Base-by-base conservation (phyloP, 2,113 vertebrate species). In the Tylochromis polylepis region DNA sequence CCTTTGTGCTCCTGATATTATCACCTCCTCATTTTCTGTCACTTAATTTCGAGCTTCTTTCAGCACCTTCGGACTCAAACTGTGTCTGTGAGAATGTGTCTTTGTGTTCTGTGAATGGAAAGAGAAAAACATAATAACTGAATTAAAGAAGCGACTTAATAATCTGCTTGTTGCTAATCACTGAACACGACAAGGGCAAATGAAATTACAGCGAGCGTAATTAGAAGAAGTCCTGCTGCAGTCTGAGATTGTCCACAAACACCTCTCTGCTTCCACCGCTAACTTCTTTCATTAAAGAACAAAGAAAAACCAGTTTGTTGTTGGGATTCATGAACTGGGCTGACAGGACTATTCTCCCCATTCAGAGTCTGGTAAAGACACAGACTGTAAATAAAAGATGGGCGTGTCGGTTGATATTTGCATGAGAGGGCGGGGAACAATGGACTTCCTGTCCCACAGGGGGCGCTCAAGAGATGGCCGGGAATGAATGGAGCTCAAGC, bases 131-230 rank as follows among this genome's bases (percentile, higher is more conserved):
- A 31, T 12, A 29, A 81, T 81, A n/a, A 53, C 31, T 49, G 9
- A 51, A 24, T 84, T 36, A 24, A 82, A 55, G 57, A 22, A 41
- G 79, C 41, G 46, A 86, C 84, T 85, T 46, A 83, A 88, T 85
- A 58, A 87, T 84, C 20, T 56, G 2, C 2, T 59, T 55, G 85
- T 84, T 81, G 46, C 81, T 79, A 72, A 80, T 90, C 84, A 78
- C 29, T 5, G 60, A 41, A 77, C 41, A 22, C 62, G 34, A 81
- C n/a, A 38, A 75, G 34, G 11, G n/a, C 9, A 38, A 55, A 87
- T 78, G 60, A 87, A 83, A 90, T 91, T 85, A 89, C 18, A 51
- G 18, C 11, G 36, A 79, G 38, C 79, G n/a, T 88, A 88, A 90
- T 89, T 89, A 85, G 87, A 81, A 16, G 16, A 86, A 41, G 51